Percentiles rank a stretch among this genome's conserved stretches.
Conservation (phyloP, 1,140 invertebrate genomes). For the Drosophila kanapiae region DNA sequence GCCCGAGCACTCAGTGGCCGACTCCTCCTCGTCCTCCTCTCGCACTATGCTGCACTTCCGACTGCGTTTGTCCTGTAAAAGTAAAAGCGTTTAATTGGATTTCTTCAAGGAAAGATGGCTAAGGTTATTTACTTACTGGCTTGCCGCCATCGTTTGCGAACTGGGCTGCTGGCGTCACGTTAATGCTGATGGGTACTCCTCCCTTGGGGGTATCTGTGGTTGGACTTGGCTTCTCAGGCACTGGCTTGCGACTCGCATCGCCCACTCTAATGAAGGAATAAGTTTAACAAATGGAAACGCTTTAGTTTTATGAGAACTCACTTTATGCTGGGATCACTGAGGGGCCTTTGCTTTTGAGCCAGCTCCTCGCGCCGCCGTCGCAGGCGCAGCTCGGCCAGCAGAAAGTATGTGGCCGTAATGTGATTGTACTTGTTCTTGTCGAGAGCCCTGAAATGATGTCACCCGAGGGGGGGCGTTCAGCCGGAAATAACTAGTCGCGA, state of each 20-base stretch:
- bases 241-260: conserved; percentile 43
- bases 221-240: conserved; percentile 67
- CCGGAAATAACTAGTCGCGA: not conserved
- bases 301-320: conserved; percentile 7
- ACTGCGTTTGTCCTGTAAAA: conserved; percentile 85
- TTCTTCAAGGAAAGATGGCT: not conserved
- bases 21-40: conserved; percentile 93
- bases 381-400: conserved; percentile 97
- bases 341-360: conserved; percentile 83
- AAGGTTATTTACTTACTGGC: conserved; percentile 45
- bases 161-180: conserved; percentile 68
- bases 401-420: conserved; percentile 99
- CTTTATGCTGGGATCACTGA: conserved; percentile 56
- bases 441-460: conserved; percentile 89
- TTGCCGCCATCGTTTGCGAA: conserved; percentile 59
- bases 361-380: conserved; percentile 90
- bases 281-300: not conserved
- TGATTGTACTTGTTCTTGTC: conserved; percentile 99
- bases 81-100: not conserved
- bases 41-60: conserved; percentile 95
- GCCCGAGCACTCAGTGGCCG: conserved; percentile 86
- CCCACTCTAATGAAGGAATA: conserved; percentile 37
- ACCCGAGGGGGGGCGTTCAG: not conserved
- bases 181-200: conserved; percentile 71
- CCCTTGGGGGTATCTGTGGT: conserved; percentile 59